Evolutionary conservation across 92 coral and sea anemone genomes (phyloP).

Genomic region (Bergia sp.): DNA sequence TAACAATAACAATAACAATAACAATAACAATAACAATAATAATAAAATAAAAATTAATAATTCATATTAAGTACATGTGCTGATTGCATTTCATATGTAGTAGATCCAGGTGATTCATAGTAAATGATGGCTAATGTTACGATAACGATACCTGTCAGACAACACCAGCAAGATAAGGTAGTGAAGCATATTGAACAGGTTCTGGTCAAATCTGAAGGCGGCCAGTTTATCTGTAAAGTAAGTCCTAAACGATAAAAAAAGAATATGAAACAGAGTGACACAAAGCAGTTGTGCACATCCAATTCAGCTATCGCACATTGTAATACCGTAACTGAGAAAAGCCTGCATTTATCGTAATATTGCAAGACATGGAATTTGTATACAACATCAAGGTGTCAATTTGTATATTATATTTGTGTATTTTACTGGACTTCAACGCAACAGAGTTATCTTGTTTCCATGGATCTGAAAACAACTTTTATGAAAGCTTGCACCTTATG

Average conservation of each 20-base stretch:
- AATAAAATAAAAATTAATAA: neutral
- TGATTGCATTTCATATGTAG: neutral
- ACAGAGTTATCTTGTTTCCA: too few species aligned
- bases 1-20: neutral
- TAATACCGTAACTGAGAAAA: too few species aligned
- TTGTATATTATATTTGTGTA: too few species aligned
- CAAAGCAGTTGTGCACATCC: too few species aligned
- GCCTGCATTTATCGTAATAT: too few species aligned
- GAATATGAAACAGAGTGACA: too few species aligned
- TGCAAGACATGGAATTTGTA: too few species aligned
- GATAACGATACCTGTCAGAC: slow-evolving; percentile 56
- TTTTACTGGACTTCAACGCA: too few species aligned
- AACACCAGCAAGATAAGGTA: slow-evolving; percentile 68
- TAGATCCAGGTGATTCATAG: neutral
- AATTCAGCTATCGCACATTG: too few species aligned
- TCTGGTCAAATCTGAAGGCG: slow-evolving; percentile 51
- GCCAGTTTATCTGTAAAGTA: slow-evolving; percentile 54
- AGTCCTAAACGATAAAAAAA: slow-evolving; percentile 29
- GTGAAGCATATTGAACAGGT: slow-evolving; percentile 72
- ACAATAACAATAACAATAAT: neutral
- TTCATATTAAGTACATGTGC: neutral
- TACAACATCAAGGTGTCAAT: too few species aligned
- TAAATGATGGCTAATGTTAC: neutral
- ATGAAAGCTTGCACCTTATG: too few species aligned
- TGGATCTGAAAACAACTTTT: too few species aligned